These are phyloP conservation scores for Diplazon laetatorius DNA, from an alignment of 2,888 invertebrate species.

Conservation along the genomic window DNA sequence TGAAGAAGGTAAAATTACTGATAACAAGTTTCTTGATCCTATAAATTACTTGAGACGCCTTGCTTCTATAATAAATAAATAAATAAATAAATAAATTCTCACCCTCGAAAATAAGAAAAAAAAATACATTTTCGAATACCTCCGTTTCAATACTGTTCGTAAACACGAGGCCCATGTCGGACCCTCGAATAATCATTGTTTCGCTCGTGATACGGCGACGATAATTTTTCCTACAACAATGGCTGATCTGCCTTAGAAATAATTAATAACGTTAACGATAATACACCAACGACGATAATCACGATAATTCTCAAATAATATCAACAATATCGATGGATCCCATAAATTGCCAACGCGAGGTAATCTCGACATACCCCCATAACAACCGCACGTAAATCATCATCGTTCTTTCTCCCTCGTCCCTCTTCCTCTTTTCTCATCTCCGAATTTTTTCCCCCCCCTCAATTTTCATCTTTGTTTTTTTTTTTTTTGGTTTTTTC, in stretches of 20 bases:
- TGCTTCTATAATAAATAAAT: too few species aligned
- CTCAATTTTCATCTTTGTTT: conserved; percentile 18
- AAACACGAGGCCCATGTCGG: conserved; percentile 29
- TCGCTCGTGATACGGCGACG: neutral
- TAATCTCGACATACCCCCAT: conserved; percentile 59
- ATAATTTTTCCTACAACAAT: conserved; percentile 38
- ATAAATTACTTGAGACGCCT: too few species aligned
- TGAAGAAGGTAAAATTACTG: too few species aligned
- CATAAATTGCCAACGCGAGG: conserved; percentile 61
- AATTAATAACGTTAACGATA: neutral
- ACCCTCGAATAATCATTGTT: conserved; percentile 36
- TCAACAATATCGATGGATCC: conserved; percentile 58
- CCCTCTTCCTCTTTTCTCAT: conserved; percentile 42
- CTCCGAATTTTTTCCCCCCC: too few species aligned
- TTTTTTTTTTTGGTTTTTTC: conserved; percentile 33
- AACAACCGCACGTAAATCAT: conserved; percentile 62
- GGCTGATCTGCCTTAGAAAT: conserved; percentile 56
- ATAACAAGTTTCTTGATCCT: too few species aligned
- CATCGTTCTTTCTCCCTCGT: conserved; percentile 51
- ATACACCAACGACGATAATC: neutral
- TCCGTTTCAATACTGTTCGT: conserved; percentile 34
- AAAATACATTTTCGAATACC: conserved; percentile 1
- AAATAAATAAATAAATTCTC: too few species aligned
- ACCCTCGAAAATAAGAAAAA: conserved; percentile 29
- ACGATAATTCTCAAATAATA: conserved; percentile 30